These are phyloP conservation scores for Leontocebus nigricollis DNA, from an alignment of 2,797 vertebrate species.

Conservation along the genomic window DNA sequence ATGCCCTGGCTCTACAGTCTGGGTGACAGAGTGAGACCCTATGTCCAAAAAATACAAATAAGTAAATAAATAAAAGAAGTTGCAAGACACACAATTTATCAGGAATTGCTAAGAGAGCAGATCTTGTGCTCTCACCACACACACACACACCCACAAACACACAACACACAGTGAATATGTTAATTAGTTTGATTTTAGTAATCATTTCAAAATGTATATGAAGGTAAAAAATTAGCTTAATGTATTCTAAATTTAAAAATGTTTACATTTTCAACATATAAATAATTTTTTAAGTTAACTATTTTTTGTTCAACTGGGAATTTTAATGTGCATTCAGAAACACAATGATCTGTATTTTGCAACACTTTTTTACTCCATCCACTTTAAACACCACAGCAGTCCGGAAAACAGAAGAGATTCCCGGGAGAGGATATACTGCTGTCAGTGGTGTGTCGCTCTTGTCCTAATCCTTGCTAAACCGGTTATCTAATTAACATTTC, in stretches of 20 bases:
- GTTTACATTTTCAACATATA: neutral
- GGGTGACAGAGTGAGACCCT: neutral
- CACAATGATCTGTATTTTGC: neutral
- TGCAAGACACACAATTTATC: neutral
- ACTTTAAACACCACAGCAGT: neutral
- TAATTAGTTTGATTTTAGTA: neutral
- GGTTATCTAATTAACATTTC: conserved; percentile 74
- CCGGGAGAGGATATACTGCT: conserved; percentile 39
- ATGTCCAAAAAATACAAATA: neutral
- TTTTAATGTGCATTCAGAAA: neutral
- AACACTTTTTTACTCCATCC: neutral
- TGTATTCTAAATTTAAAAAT: neutral
- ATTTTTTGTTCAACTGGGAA: neutral
- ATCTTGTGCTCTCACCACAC: neutral
- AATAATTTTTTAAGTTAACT: neutral
- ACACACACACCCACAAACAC: too few species aligned
- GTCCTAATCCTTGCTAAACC: conserved; percentile 64
- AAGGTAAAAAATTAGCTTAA: neutral
- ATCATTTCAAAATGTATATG: neutral
- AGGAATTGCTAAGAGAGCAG: neutral
- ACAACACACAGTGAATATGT: neutral
- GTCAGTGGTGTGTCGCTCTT: conserved; percentile 49
- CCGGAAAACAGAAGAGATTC: neutral
- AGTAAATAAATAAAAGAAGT: neutral
- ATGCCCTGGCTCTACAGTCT: neutral